These are phyloP conservation scores for Anguilla obscura DNA, from an alignment of 2,797 vertebrate genomes.

Conservation along the genomic window DNA sequence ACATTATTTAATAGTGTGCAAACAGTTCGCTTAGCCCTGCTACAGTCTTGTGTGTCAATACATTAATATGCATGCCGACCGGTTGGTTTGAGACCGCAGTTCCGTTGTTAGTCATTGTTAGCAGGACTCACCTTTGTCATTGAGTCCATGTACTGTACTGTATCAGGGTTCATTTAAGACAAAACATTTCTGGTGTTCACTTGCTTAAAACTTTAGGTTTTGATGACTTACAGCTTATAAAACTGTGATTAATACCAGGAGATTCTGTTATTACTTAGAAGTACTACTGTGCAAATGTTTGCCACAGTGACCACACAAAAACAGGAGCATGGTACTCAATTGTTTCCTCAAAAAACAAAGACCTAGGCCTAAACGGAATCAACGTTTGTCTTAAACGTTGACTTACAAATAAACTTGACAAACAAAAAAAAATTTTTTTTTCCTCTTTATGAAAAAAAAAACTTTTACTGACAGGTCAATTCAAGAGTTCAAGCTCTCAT, in stretches of 20 bases:
- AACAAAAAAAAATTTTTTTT: no score
- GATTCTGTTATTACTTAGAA: neutral
- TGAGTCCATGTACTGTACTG: neutral
- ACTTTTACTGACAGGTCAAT: no score
- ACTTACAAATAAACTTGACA: no score
- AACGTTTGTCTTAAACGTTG: no score
- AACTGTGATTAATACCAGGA: neutral
- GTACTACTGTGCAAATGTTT: no score
- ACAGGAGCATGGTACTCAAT: no score
- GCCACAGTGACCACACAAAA: no score
- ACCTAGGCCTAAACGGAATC: no score
- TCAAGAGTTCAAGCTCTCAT: no score
- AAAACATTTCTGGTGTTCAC: neutral
- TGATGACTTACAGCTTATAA: neutral
- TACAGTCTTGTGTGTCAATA: conserved; percentile 34
- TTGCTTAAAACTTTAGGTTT: neutral
- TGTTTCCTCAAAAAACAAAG: no score
- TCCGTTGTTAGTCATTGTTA: neutral
- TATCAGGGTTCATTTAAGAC: neutral
- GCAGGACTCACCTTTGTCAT: neutral
- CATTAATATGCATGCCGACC: neutral
- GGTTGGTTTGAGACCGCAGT: neutral
- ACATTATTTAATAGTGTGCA: neutral
- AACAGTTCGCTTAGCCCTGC: conserved; percentile 46
- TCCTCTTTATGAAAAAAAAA: no score